phyloP scores from a whole-genome alignment of 2,888 invertebrate species.

The Panopea generosa region DNA sequence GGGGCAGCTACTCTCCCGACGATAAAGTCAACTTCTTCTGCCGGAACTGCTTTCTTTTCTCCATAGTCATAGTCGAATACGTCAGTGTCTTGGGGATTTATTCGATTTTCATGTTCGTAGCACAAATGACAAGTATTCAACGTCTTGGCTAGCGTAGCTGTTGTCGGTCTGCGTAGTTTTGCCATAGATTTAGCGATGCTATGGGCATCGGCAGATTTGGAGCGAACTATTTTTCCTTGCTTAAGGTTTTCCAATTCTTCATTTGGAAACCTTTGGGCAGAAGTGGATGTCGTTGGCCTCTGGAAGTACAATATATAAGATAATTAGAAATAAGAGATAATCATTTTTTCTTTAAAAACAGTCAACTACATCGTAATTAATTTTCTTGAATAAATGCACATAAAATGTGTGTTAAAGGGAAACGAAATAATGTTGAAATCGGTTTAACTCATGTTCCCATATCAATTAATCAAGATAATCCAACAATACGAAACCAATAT shows the following conservation, averaged over 20 bases:
- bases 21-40: constrained; percentile 68
- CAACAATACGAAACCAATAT: too few relatives aligned
- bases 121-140: constrained; percentile 67
- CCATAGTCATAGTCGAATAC: constrained; percentile 68
- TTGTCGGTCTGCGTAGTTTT: constrained; percentile 69
- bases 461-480: too few relatives aligned
- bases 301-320: constrained; percentile 19
- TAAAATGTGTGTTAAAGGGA: not conserved
- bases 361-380: not conserved
- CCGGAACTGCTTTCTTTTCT: constrained; percentile 58
- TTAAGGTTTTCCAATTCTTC: constrained; percentile 60
- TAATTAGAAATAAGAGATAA: not conserved
- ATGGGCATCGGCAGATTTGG: constrained; percentile 47
- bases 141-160: constrained; percentile 68
- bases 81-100: constrained; percentile 36
- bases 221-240: constrained; percentile 64
- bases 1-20: constrained; percentile 60
- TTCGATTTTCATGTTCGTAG: constrained; percentile 65
- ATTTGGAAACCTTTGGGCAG: constrained; percentile 35
- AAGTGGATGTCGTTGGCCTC: constrained; percentile 62
- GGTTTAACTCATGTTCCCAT: too few relatives aligned
- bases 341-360: not conserved
- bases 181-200: constrained; percentile 48
- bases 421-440: too few relatives aligned
- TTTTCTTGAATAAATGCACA: not conserved